Evolutionary conservation across 2,888 invertebrate genomes (phyloP).

Genomic region (Drosophila koepferae): DNA sequence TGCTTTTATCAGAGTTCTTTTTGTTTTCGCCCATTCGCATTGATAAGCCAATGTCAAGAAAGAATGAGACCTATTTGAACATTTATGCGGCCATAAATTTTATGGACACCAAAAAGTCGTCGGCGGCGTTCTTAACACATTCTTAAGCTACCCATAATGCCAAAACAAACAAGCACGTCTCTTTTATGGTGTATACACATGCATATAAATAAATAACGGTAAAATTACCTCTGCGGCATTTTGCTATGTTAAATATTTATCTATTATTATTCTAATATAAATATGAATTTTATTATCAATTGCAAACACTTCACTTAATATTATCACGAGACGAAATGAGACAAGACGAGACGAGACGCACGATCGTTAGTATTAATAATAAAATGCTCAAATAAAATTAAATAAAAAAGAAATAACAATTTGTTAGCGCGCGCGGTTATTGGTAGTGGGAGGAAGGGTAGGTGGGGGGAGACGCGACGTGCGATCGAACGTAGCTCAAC

Average conservation of each 20-base stretch:
- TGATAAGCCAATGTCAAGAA: conserved; percentile 74
- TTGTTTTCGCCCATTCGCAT: conserved; percentile 47
- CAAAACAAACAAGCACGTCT: conserved; percentile 60
- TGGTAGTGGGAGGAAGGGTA: not conserved
- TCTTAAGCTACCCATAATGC: conserved; percentile 56
- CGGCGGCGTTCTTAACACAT: conserved; percentile 65
- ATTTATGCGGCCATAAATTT: conserved; percentile 72
- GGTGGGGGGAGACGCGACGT: conserved; percentile 10
- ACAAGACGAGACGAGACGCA: conserved; percentile 47
- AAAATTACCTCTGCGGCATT: conserved; percentile 73
- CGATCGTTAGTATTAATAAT: conserved; percentile 11
- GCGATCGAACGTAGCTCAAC: conserved; percentile 49
- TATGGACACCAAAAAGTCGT: conserved; percentile 54
- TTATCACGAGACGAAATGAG: conserved; percentile 59
- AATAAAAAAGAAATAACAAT: not conserved
- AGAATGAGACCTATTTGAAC: conserved; percentile 34
- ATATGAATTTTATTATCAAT: conserved; percentile 58
- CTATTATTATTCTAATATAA: conserved; percentile 12
- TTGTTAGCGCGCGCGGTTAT: conserved; percentile 1
- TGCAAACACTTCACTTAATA: conserved; percentile 53
- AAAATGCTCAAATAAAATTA: not conserved
- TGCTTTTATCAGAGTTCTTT: conserved; percentile 47
- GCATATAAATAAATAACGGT: conserved; percentile 59
- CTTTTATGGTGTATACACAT: conserved; percentile 26
- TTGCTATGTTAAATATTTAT: conserved; percentile 24